phyloP scores from a whole-genome alignment of 2,113 vertebrate genomes.

The Rynchops niger region DNA sequence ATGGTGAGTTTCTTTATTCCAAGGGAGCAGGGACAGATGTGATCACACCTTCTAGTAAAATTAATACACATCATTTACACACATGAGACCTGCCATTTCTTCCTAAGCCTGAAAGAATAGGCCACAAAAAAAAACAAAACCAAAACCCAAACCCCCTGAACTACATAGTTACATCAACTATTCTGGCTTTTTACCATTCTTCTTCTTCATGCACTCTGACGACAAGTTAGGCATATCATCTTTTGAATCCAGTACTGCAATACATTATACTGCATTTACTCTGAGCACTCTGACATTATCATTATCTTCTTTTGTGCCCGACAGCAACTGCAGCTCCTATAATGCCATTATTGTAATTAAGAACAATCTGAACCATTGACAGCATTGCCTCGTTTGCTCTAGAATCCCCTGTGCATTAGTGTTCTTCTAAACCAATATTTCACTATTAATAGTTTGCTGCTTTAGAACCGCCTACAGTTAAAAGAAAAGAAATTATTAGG shows the following conservation, averaged over 20 bases:
- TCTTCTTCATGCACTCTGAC: conserved; percentile 34
- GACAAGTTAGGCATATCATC: conserved; percentile 49
- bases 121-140: neutral
- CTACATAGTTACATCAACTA: neutral
- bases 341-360: conserved; percentile 63
- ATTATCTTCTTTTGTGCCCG: conserved; percentile 52
- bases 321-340: conserved; percentile 49
- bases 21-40: neutral
- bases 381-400: conserved; percentile 38
- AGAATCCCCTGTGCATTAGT: conserved; percentile 43
- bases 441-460: conserved; percentile 56
- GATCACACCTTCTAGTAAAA: neutral
- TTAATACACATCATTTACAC: neutral
- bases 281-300: conserved; percentile 41
- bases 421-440: conserved; percentile 56
- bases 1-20: neutral
- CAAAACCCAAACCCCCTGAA: neutral
- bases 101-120: neutral
- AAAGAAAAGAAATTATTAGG: neutral
- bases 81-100: neutral
- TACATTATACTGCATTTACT: conserved; percentile 51
- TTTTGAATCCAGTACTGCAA: conserved; percentile 48
- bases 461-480: conserved; percentile 24
- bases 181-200: neutral
- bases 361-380: conserved; percentile 64